Percentiles rank a stretch among this genome's conserved stretches.
These are phyloP conservation scores for Paracanthobrama guichenoti DNA, from an alignment of 2,113 vertebrate species.

Conservation along the genomic window DNA sequence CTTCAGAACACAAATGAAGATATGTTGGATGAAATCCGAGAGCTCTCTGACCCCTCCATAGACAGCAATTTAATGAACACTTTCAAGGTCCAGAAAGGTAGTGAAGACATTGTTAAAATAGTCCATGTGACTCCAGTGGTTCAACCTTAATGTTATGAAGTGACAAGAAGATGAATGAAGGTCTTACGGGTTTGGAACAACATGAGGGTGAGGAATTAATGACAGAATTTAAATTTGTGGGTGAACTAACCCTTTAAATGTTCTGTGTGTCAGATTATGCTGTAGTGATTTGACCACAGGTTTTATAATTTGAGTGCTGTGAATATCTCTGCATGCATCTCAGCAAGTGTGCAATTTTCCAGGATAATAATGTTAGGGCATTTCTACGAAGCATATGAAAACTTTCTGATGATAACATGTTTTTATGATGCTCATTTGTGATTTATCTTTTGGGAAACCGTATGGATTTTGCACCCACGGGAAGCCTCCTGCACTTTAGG, in stretches of 20 bases:
- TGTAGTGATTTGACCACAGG: background rate
- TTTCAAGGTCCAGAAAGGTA: no score
- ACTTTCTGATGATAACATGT: background rate
- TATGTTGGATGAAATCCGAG: no score
- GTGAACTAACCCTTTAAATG: background rate
- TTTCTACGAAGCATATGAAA: background rate
- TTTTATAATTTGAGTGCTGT: background rate
- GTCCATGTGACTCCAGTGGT: no score
- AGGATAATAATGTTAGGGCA: background rate
- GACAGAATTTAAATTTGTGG: no score
- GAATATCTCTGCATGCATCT: background rate
- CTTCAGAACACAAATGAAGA: no score
- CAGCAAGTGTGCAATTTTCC: background rate
- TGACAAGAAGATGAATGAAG: no score
- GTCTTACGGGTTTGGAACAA: no score
- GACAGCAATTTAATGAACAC: no score
- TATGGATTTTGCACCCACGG: conserved; percentile 17
- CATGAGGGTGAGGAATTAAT: no score
- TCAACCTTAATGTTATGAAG: no score
- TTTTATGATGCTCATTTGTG: background rate
- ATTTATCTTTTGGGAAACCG: background rate
- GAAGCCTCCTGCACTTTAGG: conserved; percentile 12
- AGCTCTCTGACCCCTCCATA: no score
- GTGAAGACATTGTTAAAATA: no score
- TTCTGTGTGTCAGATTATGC: background rate